Percentiles rank a stretch among this genome's conserved stretches.
phyloP scores from a whole-genome alignment of 1,140 invertebrate genomes.

The Zaprionus inermis region DNA sequence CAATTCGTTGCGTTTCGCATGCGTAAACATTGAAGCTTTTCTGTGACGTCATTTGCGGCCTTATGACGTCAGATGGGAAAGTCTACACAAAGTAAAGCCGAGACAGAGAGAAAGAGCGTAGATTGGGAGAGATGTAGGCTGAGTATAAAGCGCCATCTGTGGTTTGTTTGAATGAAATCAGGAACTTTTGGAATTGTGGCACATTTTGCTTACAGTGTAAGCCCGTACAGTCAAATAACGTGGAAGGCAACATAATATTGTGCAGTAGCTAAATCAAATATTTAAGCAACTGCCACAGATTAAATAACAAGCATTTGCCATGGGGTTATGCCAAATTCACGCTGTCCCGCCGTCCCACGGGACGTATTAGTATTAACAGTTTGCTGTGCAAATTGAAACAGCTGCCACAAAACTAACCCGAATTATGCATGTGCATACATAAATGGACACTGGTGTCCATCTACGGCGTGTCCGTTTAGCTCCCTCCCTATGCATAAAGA shows the following conservation, averaged over 20 bases:
- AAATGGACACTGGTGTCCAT: slow-evolving; percentile 2
- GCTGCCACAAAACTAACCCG: slow-evolving; percentile 13
- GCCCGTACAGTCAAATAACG: background rate
- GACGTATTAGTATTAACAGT: slow-evolving; percentile 35
- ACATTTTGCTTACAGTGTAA: background rate
- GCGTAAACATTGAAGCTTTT: slow-evolving; percentile 77
- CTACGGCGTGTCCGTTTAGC: too few relatives aligned
- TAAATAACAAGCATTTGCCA: background rate
- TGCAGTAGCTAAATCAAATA: slow-evolving; percentile 2
- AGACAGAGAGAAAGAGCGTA: background rate
- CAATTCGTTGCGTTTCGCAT: slow-evolving; percentile 54
- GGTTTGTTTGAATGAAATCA: background rate
- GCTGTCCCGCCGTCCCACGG: slow-evolving; percentile 2
- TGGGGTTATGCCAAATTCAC: slow-evolving; percentile 14
- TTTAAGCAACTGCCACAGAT: slow-evolving; percentile 8
- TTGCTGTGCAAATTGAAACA: slow-evolving; percentile 39
- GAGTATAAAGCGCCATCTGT: slow-evolving; percentile 57
- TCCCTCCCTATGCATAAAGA: background rate
- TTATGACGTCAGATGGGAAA: slow-evolving; percentile 60
- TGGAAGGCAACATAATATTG: background rate
- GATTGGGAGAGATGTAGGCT: background rate
- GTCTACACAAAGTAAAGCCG: slow-evolving; percentile 56
- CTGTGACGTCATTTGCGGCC: slow-evolving; percentile 68
- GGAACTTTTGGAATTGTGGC: background rate
- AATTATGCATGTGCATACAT: slow-evolving; percentile 39